Percentiles rank a stretch among this genome's conserved stretches.
phyloP scores from a whole-genome alignment of 2,888 invertebrate genomes.

The Pseudoips prasinana region DNA sequence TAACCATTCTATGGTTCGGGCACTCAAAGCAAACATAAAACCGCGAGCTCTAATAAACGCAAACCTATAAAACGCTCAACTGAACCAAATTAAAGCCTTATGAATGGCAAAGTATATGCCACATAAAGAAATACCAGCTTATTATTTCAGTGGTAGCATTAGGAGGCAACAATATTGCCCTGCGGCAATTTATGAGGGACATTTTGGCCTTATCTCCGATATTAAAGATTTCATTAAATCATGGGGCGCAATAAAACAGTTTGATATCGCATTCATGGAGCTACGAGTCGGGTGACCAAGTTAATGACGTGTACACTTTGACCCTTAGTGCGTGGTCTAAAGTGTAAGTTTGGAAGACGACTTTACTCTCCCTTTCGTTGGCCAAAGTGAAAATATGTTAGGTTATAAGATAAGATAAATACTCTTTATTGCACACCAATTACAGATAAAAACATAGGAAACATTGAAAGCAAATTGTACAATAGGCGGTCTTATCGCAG shows the following conservation, averaged over 20 bases:
- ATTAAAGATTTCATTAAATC: conserved; percentile 82
- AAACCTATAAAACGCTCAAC: conserved; percentile 2
- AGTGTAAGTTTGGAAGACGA: no score
- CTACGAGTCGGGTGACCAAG: conserved; percentile 65
- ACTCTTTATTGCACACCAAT: no score
- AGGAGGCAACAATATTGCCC: conserved; percentile 53
- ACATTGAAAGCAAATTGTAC: no score
- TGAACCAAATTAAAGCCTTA: conserved; percentile 20
- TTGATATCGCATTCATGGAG: conserved; percentile 73
- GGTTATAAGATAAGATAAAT: no score
- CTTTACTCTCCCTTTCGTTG: no score
- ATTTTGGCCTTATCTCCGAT: conserved; percentile 69
- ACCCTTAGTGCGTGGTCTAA: conserved; percentile 43
- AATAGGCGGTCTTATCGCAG: no score
- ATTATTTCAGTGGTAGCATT: conserved; percentile 44
- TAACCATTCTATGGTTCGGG: no score
- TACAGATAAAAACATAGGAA: no score
- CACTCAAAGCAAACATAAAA: no score
- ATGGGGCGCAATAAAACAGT: conserved; percentile 78
- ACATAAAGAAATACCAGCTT: conserved; percentile 25
- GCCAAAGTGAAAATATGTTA: no score
- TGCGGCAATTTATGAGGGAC: conserved; percentile 64
- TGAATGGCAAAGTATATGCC: conserved; percentile 23
- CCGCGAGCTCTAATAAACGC: no score
- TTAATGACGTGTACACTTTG: conserved; percentile 72